Evolutionary conservation across 2,797 vertebrate species (phyloP).

Genomic region (Champsocephalus gunnari): DNA sequence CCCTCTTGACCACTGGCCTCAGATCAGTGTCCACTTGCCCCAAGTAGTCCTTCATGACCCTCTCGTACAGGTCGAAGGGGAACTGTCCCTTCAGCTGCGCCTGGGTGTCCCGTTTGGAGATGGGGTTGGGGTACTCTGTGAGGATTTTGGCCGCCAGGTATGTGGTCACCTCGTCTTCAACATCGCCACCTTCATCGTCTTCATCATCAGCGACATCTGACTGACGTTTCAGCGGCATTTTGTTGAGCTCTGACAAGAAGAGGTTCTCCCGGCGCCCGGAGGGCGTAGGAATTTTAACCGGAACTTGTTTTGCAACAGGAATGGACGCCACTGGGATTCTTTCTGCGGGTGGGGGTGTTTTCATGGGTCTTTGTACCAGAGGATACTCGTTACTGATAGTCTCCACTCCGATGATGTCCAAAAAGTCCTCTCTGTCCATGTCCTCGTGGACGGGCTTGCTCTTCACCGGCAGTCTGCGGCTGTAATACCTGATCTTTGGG

Average conservation of each 20-base stretch:
- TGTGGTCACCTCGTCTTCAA: slow-evolving; percentile 93
- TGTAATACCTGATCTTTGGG: slow-evolving; percentile 86
- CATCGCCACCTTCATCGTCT: slow-evolving; percentile 85
- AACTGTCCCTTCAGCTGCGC: slow-evolving; percentile 85
- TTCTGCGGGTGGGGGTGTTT: slow-evolving; percentile 80
- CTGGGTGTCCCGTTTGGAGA: slow-evolving; percentile 84
- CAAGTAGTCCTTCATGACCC: slow-evolving; percentile 90
- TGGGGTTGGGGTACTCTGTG: slow-evolving; percentile 91
- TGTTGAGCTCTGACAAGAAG: slow-evolving; percentile 84
- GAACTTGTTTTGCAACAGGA: slow-evolving; percentile 50
- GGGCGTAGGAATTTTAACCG: slow-evolving; percentile 82
- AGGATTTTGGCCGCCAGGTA: slow-evolving; percentile 93
- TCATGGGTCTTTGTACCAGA: slow-evolving; percentile 87
- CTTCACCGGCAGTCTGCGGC: slow-evolving; percentile 84
- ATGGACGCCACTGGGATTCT: slow-evolving; percentile 54
- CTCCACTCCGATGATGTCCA: slow-evolving; percentile 93
- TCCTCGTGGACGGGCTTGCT: slow-evolving; percentile 87
- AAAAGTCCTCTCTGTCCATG: slow-evolving; percentile 93
- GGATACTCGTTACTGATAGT: slow-evolving; percentile 89
- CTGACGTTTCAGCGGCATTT: slow-evolving; percentile 89
- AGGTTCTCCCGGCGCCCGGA: slow-evolving; percentile 86
- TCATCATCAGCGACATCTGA: slow-evolving; percentile 75
- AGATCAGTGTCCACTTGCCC: slow-evolving; percentile 84
- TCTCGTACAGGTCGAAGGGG: slow-evolving; percentile 90
- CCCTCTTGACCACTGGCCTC: slow-evolving; percentile 84